Evolutionary conservation across 2,888 invertebrate species (phyloP), one percentile per base, ranked within the genome.

Genomic region (Morpho achilles): DNA sequence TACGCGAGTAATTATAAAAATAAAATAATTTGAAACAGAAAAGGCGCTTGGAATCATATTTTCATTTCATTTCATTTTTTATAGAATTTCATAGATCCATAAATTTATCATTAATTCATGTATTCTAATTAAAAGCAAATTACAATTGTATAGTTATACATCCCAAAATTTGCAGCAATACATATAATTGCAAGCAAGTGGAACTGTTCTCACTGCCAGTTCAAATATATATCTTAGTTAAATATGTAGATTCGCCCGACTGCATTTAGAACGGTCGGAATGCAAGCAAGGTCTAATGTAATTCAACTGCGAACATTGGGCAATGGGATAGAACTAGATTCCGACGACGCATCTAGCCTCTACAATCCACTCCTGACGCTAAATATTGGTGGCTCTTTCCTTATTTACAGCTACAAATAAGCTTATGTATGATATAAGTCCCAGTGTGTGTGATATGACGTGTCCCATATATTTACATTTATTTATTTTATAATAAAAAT

Each of bases 251-350:
- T 61, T 58, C 62, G 64, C 58, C 62, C 62, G 57, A 56, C 58
- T 61, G 64, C 56, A 64, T 62, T 61, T 64, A 60, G 64, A 58
- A 46, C 56, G 61, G 59, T 61, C 66, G 87, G 85, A 84, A 87
- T 88, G 84, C 80, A 69, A 79, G 71, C 76, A 72, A 77, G 77
- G 79, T 77, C 79, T 84, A 85, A 85, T 84, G 84, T 85, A 85
- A 79, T 80, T 79, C 74, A 79, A 76, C 80, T 78, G 68, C 73
- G 75, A 76, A 73, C 76, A 76, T 76, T 76, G 80, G 74, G 72
- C 73, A 71, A 65, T 71, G 77, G 79, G 70, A 75, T 76, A 76
- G 78, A 80, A 79, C 76, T 77, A 77, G 79, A 88, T 87, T 87
- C 87, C 88, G 70, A 75, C 75, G 80, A 77, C 76, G 84, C 86